A percentile compares a stretch with the other conserved stretches of the same genome.
These are phyloP conservation scores for Microctonus hyperodae DNA, from an alignment of 2,888 invertebrate species.

Conservation along the genomic window DNA sequence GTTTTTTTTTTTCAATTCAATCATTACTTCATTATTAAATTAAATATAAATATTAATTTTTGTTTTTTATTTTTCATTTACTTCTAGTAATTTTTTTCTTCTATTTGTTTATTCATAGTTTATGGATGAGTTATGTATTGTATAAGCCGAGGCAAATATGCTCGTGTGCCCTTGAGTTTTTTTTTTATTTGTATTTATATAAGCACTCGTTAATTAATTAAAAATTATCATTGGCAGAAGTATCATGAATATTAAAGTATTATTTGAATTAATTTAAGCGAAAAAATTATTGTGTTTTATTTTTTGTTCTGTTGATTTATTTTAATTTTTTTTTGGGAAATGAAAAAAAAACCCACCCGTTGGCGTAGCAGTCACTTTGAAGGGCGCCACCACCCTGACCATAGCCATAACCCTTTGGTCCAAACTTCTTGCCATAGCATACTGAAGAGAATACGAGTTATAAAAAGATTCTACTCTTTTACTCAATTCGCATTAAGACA, in stretches of 20 bases:
- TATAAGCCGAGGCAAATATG: slow-evolving; percentile 50
- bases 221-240: not conserved
- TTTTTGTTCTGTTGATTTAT: not conserved
- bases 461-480: slow-evolving; percentile 28
- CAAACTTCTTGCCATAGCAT: slow-evolving; percentile 97
- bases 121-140: not conserved
- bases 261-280: not conserved
- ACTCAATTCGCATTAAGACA: not conserved
- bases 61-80: too few species aligned
- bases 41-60: not conserved
- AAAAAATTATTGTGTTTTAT: not conserved
- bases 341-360: slow-evolving; percentile 72
- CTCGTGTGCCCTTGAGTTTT: slow-evolving; percentile 42
- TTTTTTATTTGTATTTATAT: slow-evolving; percentile 23
- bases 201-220: slow-evolving; percentile 11
- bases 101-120: too few species aligned
- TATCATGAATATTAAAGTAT: too few species aligned
- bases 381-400: slow-evolving; percentile 95
- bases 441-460: slow-evolving; percentile 68
- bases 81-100: too few species aligned
- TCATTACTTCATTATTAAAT: slow-evolving; percentile 5
- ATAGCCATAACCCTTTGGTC: slow-evolving; percentile 97
- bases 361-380: slow-evolving; percentile 86
- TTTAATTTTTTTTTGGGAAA: slow-evolving; percentile 17
- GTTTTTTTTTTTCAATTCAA: slow-evolving; percentile 23